phyloP scores from a whole-genome alignment of 2,113 vertebrate genomes.

The Proteles cristata region DNA sequence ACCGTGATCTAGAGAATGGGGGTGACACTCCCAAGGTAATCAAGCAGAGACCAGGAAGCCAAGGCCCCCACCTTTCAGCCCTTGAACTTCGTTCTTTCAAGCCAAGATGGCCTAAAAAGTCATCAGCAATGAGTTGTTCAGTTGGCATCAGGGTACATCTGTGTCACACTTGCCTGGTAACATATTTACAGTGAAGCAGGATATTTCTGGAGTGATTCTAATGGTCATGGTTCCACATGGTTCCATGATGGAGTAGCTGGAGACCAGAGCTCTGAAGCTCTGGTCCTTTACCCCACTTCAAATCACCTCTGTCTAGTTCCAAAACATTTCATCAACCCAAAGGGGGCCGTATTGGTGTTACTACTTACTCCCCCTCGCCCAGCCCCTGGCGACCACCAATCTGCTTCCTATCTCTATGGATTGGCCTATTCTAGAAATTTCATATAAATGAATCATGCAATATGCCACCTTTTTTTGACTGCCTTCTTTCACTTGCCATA shows the following conservation, averaged over 20 bases:
- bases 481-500: neutral
- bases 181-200: neutral
- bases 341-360: neutral
- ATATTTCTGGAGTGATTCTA: slow-evolving; percentile 1
- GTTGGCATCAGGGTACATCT: neutral
- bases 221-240: neutral
- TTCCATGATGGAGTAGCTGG: neutral
- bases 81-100: neutral
- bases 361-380: no score
- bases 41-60: neutral
- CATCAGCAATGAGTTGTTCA: neutral
- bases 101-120: neutral
- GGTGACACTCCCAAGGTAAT: neutral
- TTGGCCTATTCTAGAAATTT: neutral
- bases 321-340: neutral
- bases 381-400: neutral
- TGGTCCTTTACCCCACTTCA: neutral
- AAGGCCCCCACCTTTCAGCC: neutral
- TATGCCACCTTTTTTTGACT: neutral
- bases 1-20: neutral
- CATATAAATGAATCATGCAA: neutral
- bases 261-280: neutral
- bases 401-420: neutral
- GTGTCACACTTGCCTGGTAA: neutral
- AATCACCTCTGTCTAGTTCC: neutral